A percentile compares a stretch with the other conserved stretches of the same genome.
phyloP scores from a whole-genome alignment of 1,140 invertebrate species.

The Bombus haemorrhoidalis region DNA sequence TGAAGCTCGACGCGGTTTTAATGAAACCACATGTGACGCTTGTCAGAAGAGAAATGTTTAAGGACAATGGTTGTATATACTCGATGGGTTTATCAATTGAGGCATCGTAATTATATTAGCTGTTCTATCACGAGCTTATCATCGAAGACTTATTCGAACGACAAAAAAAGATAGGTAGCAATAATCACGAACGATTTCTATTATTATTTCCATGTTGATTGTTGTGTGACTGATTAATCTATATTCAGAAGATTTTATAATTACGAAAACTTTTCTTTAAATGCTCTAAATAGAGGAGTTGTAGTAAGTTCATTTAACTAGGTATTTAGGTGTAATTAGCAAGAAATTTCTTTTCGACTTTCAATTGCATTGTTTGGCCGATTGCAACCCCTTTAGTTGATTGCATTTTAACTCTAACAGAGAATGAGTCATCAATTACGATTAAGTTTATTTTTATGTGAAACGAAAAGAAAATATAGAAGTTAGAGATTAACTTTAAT shows the following conservation, averaged over 20 bases:
- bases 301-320: not conserved
- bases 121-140: constrained; percentile 8
- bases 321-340: not conserved
- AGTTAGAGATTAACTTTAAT: not conserved
- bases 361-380: not conserved
- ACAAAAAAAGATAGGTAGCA: not conserved
- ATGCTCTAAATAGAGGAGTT: not conserved
- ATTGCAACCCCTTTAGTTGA: not conserved
- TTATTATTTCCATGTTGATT: not conserved
- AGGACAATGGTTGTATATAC: not conserved
- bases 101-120: not conserved
- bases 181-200: not conserved
- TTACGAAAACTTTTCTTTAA: not conserved
- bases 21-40: constrained; percentile 35
- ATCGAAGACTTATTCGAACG: not conserved
- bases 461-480: not conserved
- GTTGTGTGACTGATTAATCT: not conserved
- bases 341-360: not conserved
- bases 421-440: not conserved
- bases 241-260: not conserved
- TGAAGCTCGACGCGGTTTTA: not conserved
- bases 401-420: not conserved
- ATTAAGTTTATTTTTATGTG: not conserved
- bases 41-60: not conserved
- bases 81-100: not conserved